A percentile compares a stretch with the other conserved stretches of the same genome.
These are phyloP conservation scores for Allacma fusca DNA, from an alignment of 2,888 invertebrate genomes.

Conservation along the genomic window DNA sequence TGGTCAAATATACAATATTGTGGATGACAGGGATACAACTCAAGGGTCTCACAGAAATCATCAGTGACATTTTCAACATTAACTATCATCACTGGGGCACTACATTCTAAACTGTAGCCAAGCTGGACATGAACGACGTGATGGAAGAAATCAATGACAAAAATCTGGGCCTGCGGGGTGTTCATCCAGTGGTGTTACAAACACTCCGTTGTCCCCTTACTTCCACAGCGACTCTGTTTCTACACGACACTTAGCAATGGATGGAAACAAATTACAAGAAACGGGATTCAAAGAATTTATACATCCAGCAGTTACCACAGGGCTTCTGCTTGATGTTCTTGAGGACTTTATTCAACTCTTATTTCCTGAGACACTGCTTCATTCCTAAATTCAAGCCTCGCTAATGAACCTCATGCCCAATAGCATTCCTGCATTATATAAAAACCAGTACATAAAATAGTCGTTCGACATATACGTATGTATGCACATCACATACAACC, in stretches of 20 bases:
- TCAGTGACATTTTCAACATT: slow-evolving; percentile 84
- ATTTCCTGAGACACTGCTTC: slow-evolving; percentile 75
- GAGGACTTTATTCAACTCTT: slow-evolving; percentile 83
- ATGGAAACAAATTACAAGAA: slow-evolving; percentile 73
- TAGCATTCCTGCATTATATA: too few species aligned
- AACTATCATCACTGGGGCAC: slow-evolving; percentile 88
- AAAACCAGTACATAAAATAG: too few species aligned
- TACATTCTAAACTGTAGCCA: slow-evolving; percentile 80
- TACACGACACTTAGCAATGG: slow-evolving; percentile 80
- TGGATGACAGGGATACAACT: slow-evolving; percentile 82
- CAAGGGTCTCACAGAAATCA: slow-evolving; percentile 84
- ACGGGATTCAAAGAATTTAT: slow-evolving; percentile 70
- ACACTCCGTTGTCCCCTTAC: slow-evolving; percentile 88
- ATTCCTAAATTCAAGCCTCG: too few species aligned
- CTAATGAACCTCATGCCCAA: too few species aligned
- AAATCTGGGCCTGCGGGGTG: slow-evolving; percentile 88
- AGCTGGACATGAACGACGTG: slow-evolving; percentile 80
- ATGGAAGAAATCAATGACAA: slow-evolving; percentile 94
- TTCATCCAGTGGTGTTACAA: slow-evolving; percentile 75
- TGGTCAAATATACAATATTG: slow-evolving; percentile 75
- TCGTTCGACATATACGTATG: too few species aligned
- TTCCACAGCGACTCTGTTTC: slow-evolving; percentile 83
- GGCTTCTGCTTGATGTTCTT: slow-evolving; percentile 74
- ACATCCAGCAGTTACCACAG: slow-evolving; percentile 72
- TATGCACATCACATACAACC: too few species aligned